phyloP scores from a whole-genome alignment of 2,888 invertebrate species.

The Acrobasis suavella region DNA sequence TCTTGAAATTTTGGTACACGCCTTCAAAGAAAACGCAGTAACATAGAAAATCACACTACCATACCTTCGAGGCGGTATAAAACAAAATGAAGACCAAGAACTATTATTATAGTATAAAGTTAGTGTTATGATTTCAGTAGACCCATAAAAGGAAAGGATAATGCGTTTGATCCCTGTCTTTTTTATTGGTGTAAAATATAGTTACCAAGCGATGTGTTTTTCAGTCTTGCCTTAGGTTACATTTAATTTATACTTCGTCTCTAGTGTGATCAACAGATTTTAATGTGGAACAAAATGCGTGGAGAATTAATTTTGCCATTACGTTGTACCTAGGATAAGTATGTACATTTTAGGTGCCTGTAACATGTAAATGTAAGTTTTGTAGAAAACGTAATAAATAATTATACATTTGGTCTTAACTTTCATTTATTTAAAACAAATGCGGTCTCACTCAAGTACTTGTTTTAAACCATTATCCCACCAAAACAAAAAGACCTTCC shows the following conservation, averaged over 20 bases:
- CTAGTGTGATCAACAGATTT: conserved; percentile 59
- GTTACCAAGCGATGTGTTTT: conserved; percentile 62
- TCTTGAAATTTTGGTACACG: too few species aligned
- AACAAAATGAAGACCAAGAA: too few species aligned
- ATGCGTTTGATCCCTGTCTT: conserved; percentile 11
- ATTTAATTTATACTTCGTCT: conserved; percentile 69
- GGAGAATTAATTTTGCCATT: conserved; percentile 78
- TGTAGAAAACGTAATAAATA: conserved; percentile 71
- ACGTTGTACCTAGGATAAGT: conserved; percentile 78
- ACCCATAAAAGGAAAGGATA: too few species aligned
- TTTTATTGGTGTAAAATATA: conserved; percentile 50
- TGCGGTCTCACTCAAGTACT: too few species aligned
- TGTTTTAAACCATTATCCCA: too few species aligned
- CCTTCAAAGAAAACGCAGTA: too few species aligned
- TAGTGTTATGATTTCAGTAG: too few species aligned
- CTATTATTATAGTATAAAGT: too few species aligned
- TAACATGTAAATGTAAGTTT: conserved; percentile 75
- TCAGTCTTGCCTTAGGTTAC: conserved; percentile 67
- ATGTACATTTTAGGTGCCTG: conserved; percentile 79
- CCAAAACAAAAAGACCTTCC: too few species aligned
- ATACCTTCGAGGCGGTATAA: too few species aligned
- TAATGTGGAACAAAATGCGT: conserved; percentile 53
- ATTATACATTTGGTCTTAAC: conserved; percentile 33
- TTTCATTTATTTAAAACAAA: neutral
- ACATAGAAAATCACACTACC: too few species aligned